A percentile compares a stretch with the other conserved stretches of the same genome.
These are phyloP conservation scores for Montipora capitata DNA, from an alignment of 92 coral and sea anemone genomes.

Conservation along the genomic window DNA sequence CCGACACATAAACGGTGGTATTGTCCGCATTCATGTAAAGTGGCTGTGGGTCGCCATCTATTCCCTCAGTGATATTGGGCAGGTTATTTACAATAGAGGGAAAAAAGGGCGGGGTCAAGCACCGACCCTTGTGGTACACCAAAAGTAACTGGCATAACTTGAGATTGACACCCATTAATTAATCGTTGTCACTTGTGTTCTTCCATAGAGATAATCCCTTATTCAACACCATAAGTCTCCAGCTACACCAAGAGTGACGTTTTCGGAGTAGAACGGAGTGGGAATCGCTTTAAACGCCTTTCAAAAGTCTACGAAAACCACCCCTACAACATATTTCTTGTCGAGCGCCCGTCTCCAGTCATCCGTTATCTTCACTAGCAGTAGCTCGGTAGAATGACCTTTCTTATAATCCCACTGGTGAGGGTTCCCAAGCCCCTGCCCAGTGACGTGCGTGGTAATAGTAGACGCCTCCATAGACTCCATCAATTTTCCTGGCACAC, in stretches of 20 bases:
- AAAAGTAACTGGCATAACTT: conserved; percentile 23
- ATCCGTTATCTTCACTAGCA: conserved; percentile 52
- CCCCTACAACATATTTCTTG: not conserved
- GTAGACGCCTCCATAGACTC: conserved; percentile 44
- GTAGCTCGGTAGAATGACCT: conserved; percentile 42
- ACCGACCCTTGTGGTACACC: conserved; percentile 46
- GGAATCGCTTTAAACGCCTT: not conserved
- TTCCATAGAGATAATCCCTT: not conserved
- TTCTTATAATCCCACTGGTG: conserved; percentile 51
- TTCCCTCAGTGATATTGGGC: conserved; percentile 41
- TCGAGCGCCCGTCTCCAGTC: conserved; percentile 53
- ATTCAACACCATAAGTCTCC: conserved; percentile 58
- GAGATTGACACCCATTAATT: conserved; percentile 1
- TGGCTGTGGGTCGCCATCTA: conserved; percentile 38
- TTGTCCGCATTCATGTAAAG: conserved; percentile 56
- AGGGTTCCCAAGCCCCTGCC: conserved; percentile 23
- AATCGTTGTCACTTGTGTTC: no score
- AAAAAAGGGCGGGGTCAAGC: conserved; percentile 37
- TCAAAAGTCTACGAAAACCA: not conserved
- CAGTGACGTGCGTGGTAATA: conserved; percentile 27
- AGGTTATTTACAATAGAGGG: conserved; percentile 46
- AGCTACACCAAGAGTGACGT: conserved; percentile 58
- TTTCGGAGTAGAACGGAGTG: conserved; percentile 49
- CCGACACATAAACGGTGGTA: conserved; percentile 6
- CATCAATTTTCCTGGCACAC: conserved; percentile 32